Percentiles rank a stretch among this genome's conserved stretches.
phyloP scores from a whole-genome alignment of 2,113 vertebrate species.

The Caracal caracal region DNA sequence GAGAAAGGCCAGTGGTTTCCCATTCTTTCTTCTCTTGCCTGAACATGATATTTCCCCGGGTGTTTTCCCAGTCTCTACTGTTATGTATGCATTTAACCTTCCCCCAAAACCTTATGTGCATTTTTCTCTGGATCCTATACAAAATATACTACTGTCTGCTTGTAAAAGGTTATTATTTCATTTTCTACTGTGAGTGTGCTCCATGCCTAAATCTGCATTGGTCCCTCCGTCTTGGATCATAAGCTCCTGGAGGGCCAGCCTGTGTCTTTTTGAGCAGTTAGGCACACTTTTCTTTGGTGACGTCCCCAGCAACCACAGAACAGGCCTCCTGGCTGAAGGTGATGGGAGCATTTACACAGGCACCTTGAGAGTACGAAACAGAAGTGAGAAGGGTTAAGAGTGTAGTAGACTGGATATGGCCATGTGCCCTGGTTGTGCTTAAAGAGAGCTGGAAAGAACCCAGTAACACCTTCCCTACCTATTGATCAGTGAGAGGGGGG shows the following conservation, averaged over 20 bases:
- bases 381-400: background rate
- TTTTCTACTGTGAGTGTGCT: background rate
- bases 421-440: background rate
- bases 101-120: background rate
- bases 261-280: background rate
- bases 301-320: background rate
- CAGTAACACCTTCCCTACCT: background rate
- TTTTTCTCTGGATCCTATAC: background rate
- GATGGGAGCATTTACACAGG: background rate
- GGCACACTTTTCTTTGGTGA: background rate
- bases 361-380: background rate
- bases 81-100: background rate
- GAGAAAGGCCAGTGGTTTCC: background rate
- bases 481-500: background rate
- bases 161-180: background rate
- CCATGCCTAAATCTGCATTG: background rate
- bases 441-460: background rate
- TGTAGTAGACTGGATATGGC: background rate
- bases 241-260: background rate
- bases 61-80: background rate
- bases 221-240: background rate
- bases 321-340: background rate
- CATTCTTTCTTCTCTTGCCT: conserved; percentile 6
- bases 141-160: background rate
- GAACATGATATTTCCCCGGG: background rate